A percentile compares a stretch with the other conserved stretches of the same genome.
These are phyloP conservation scores for Cottoperca gobio DNA, from an alignment of 2,797 vertebrate species.

Conservation along the genomic window DNA sequence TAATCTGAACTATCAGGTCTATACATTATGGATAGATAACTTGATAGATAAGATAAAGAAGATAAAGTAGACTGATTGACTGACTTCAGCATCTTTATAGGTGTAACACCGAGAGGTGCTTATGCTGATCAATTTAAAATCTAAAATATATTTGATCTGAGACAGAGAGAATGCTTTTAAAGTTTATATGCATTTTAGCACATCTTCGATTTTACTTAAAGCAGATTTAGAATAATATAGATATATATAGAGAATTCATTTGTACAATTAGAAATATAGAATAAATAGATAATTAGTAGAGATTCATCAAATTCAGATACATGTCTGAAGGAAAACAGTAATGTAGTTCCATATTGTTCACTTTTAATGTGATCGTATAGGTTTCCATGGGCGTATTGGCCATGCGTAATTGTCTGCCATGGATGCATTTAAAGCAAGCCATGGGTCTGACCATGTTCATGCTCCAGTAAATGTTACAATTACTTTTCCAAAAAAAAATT, in stretches of 20 bases:
- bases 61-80: not conserved
- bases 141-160: not conserved
- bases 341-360: not conserved
- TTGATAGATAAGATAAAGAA: not conserved
- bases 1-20: not conserved
- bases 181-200: not conserved
- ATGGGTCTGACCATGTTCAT: not conserved
- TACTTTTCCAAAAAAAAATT: not conserved
- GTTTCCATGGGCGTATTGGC: constrained; percentile 15
- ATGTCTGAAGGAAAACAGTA: not conserved
- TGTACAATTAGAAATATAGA: not conserved
- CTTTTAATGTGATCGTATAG: not conserved
- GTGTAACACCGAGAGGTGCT: constrained; percentile 14
- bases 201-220: not conserved
- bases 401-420: constrained; percentile 15
- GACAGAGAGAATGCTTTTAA: not conserved
- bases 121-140: constrained; percentile 13
- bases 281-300: not conserved
- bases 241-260: no score
- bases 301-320: not conserved
- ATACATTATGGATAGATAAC: not conserved
- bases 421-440: constrained; percentile 12
- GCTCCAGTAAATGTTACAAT: not conserved
- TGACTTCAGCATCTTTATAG: constrained; percentile 9
- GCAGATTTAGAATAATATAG: not conserved